Base-by-base conservation (phyloP, 2,888 invertebrate species). In the Idaea dimidiata region DNA sequence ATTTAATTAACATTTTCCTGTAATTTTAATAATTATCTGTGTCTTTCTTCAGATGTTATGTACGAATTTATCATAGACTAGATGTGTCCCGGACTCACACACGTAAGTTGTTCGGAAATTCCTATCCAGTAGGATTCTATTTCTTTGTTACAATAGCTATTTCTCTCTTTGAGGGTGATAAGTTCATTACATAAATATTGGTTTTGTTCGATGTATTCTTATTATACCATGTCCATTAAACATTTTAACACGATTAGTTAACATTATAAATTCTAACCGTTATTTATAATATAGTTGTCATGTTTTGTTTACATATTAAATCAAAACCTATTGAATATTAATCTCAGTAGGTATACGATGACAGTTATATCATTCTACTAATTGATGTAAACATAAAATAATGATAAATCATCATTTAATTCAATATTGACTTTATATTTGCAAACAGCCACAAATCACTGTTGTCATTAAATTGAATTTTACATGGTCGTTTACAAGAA, bases 401-500 rank as follows among this genome's bases (percentile, higher is more conserved):
- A 43, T 43, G 8, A 43, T 43, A 43, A 43, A 43, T 43, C 43
- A 43, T 43, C 43, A 43, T 43, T 43, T 43, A 43, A 43, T 43
- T 43, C 3, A 43, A 43, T 43, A 43, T 43, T 43, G 43, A 43
- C 43, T 43, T 43, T 8, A 43, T 43, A 43, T 43, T 43, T 43
- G 43, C 43, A 43, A 43, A 43, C 43, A 43, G 14, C 43, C 14
- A 43, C 43, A 43, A 43, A 43, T 43, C 43, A 43, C 14, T 43
- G 43, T 43, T 3, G 14, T 43, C 43, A 43, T 43, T 43, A 43
- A 43, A 43, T 33, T 60, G 17, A 33, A 54, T 33, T 57, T 54
- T 57, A 17, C 57, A 59, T n/a, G 31, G 18, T 43, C n/a, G 16
- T 54, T 55, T 54, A 60, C 33, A 24, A 62, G 60, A 64, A 63